Evolutionary conservation across 2,888 invertebrate genomes (phyloP), one percentile per base, ranked within the genome.

Genomic region (Pherbina coryleti): DNA sequence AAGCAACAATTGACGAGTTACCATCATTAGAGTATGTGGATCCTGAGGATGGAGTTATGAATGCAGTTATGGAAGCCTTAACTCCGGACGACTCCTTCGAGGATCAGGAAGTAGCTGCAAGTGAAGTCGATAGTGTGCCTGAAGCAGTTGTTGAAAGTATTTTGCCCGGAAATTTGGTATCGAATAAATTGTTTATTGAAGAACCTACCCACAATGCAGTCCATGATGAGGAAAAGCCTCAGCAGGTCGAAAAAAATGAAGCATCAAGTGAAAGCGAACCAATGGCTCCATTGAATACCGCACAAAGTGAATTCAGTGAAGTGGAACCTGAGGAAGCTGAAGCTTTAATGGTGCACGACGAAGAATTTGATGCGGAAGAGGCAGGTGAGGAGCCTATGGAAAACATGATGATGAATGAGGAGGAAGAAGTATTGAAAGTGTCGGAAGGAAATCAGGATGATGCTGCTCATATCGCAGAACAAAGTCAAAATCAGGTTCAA

Each of bases 41-140:
- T 14, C 22, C 34, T 19, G 55, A 71, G 34, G 49, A 37, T 22
- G 55, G 31, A 22, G 73, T 25, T 55, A 77, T 53, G 25, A 28
- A 60, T 4, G 77, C 72, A 28, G 25, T 67, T 1, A 76, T 77
- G 17, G 79, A 78, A 22, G 77, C 79, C 69, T 79, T 80, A 79
- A 76, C 79, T 31, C 79, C 78, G 28, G 79, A 74, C 3, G 71
- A 60, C 76, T 78, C 78, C 51, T 8, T 71, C 3, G 74, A 57
- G 31, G 51, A 76, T 37, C 22, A 57, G 19, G 49, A 64, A 5
- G n/a, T 34, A 11, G 37, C n/a, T 31, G 60, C 70, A 57, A 57
- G 31, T 62, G 73, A 79, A 60, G 60, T 9, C 19, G 69, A 64
- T 62, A 60, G 7, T 25, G 25, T 37, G n/a, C 55, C 55, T 66